phyloP scores from a whole-genome alignment of 2,888 invertebrate genomes.

The Lasioglossum calceatum region DNA sequence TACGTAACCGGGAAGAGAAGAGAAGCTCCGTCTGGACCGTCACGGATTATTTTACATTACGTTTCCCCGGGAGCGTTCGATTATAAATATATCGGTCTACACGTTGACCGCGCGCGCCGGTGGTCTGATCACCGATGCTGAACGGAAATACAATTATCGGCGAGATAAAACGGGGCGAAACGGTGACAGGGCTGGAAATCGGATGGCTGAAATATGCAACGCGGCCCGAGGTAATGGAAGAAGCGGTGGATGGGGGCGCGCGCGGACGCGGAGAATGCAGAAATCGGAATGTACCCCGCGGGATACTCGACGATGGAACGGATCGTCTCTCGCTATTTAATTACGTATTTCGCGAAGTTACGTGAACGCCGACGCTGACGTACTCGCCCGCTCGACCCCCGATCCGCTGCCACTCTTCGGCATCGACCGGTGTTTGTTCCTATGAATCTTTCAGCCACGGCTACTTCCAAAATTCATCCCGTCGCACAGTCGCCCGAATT shows the following conservation, averaged over 20 bases:
- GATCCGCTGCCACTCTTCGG: slow-evolving; percentile 36
- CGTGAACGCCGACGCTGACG: slow-evolving; percentile 66
- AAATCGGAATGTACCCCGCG: slow-evolving; percentile 69
- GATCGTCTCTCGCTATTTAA: slow-evolving; percentile 75
- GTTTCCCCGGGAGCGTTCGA: slow-evolving; percentile 40
- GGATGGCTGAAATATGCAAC: slow-evolving; percentile 74
- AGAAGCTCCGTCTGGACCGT: slow-evolving; percentile 7
- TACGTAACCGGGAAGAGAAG: neutral
- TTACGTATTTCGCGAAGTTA: slow-evolving; percentile 75
- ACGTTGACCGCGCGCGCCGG: slow-evolving; percentile 62
- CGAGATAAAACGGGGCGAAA: slow-evolving; percentile 74
- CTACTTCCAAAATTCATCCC: slow-evolving; percentile 52
- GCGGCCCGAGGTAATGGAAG: slow-evolving; percentile 59
- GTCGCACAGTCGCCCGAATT: neutral
- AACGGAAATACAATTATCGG: slow-evolving; percentile 79
- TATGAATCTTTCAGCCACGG: slow-evolving; percentile 71
- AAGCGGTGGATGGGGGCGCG: slow-evolving; percentile 36
- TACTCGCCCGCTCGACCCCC: slow-evolving; percentile 33
- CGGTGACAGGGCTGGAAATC: slow-evolving; percentile 71
- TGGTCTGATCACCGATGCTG: slow-evolving; percentile 67
- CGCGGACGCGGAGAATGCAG: slow-evolving; percentile 62
- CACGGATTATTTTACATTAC: slow-evolving; percentile 40
- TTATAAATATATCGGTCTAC: slow-evolving; percentile 67
- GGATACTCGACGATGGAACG: slow-evolving; percentile 69
- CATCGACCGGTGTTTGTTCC: slow-evolving; percentile 49